phyloP scores from a whole-genome alignment of 2,797 vertebrate species.

The Gallirallus australis region DNA sequence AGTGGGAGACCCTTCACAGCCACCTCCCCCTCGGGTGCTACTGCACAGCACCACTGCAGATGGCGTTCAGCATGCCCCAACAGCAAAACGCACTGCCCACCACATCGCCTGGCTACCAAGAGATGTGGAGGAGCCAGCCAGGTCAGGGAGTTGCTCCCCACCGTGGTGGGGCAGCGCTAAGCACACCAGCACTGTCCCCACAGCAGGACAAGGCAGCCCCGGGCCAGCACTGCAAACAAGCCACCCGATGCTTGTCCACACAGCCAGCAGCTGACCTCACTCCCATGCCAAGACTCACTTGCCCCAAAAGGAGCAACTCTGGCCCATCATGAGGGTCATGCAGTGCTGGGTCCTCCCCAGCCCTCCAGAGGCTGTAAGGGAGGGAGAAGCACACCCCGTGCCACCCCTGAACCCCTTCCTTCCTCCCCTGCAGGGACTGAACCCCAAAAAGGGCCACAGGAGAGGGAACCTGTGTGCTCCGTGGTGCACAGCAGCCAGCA shows the following conservation, averaged over 20 bases:
- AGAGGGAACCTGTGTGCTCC: neutral
- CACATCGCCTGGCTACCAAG: neutral
- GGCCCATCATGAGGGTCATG: rapidly evolving
- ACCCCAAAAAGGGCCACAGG: neutral
- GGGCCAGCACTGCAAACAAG: neutral
- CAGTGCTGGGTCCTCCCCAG: neutral
- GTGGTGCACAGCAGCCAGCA: neutral
- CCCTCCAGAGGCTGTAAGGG: neutral
- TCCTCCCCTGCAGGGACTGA: neutral
- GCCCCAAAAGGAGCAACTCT: neutral
- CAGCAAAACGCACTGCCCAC: rapidly evolving
- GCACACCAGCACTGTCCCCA: rapidly evolving
- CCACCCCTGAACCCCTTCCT: neutral
- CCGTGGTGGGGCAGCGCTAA: rapidly evolving
- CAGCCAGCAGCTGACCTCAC: rapidly evolving
- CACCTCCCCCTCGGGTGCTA: rapidly evolving
- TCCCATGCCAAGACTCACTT: rapidly evolving
- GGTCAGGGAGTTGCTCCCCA: rapidly evolving
- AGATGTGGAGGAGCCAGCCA: rapidly evolving
- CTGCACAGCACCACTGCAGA: rapidly evolving
- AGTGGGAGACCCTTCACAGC: neutral
- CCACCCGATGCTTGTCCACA: rapidly evolving
- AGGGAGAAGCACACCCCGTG: rapidly evolving
- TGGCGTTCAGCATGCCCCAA: neutral
- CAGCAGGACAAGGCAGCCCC: rapidly evolving